Evolutionary conservation across 2,113 vertebrate genomes (phyloP), one percentile per base, ranked within the genome.

Genomic region (Eulacestoma nigropectus): DNA sequence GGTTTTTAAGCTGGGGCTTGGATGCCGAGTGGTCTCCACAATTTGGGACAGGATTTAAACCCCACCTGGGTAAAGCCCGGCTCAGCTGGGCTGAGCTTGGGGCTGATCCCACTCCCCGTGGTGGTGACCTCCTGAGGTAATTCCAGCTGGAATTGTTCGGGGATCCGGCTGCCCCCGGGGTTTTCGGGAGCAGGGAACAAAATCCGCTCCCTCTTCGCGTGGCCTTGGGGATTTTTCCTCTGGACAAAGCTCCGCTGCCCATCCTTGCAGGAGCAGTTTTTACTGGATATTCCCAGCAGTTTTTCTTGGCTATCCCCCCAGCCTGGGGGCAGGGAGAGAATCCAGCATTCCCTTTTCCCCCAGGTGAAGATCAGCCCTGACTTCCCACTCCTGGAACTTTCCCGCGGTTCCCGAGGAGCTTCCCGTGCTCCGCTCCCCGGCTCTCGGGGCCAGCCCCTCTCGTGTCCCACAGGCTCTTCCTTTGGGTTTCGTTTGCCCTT

Each of bases 401-500:
- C 39, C 46, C 23, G 6, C 27, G 13, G 37, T 64, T 80, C 85
- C 69, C 13, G 37, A 78, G 84, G 44, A 70, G 65, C 41, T 92
- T 68, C 41, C 52, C 18, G 17, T 52, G 59, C 73, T 85, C 35
- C 46, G 50, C 53, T 52, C 21, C 33, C 72, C 26, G 78, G 56
- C 25, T 30, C 92, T 90, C 41, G 42, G 92, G 84, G 30, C 57
- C 89, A 90, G 76, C 59, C 52, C 76, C 64, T 49, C 30, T 76
- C 80, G 73, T 68, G 72, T 84, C 94, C 91, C 47, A 7, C 23
- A 16, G 44, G 0, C 18, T 59, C 53, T 42, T 60, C 46, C 56
- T 22, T 8, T 29, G 42, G 18, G 8, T 17, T 49, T 49, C 3
- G 1, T 41, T 33, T 33, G 42, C 18, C 18, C 35, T 57, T 59